Base-by-base conservation (phyloP, 2,888 invertebrate species). In the Hirudinaria manillensis region DNA sequence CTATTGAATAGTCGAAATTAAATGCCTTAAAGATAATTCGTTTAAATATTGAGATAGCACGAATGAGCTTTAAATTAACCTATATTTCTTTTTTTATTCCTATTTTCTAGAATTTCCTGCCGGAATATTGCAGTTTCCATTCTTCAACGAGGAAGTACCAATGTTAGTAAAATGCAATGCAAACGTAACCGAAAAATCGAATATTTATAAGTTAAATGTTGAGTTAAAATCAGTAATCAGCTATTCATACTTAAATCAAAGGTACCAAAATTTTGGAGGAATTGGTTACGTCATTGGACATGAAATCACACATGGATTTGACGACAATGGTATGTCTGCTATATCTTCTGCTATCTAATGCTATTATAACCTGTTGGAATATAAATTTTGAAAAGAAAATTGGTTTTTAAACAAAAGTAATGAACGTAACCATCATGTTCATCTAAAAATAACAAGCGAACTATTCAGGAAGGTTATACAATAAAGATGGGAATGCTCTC, bases 231-330 rank as follows among this genome's bases (percentile, higher is more conserved):
- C 10, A 38, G 10, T 38, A 38, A 38, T 38, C 10, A 38, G 38
- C 38, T 38, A 38, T 38, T 38, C 38, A 38, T 6, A 38, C n/a
- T n/a, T n/a, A n/a, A n/a, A n/a, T n/a, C n/a, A 61, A 79, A 86
- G 86, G 81, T 92, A 94, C 76, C 88, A 98, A 13, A 98, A 98
- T 86, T 98, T 91, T 81, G 98, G 97, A 0, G 96, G 93, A 0
- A 96, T 98, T 90, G 98, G 96, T 0, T 95, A 96, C 0, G 95
- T 97, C 0, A 95, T 97, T 91, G 97, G 96, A 0, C 97, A 97
- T 83, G 96, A 97, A 83, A 86, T 97, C 74, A 94, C 94, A 0
- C 96, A 97, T 82, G 96, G 94, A 0, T 97, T 97, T 83, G 97
- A 97, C 84, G 96, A 97, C 83, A 84, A 84, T 81, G 79, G 79